Conservation (phyloP, 2,113 vertebrate genomes). For the Syngnathus floridae region DNA sequence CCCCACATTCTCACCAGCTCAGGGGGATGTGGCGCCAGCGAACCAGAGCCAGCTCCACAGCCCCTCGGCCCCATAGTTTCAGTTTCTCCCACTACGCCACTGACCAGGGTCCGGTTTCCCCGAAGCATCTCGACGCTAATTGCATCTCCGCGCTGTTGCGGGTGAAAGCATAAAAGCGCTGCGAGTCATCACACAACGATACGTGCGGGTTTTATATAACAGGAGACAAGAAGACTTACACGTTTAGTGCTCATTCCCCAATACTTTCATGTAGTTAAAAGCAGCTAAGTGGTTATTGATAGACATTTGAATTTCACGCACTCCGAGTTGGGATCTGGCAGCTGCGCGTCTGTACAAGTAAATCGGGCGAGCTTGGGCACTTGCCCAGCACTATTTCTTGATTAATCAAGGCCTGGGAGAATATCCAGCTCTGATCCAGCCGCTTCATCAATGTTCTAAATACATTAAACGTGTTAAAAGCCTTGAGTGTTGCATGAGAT, state of each 20-base stretch:
- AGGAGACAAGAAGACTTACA: slow-evolving; percentile 3
- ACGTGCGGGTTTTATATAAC: slow-evolving; percentile 18
- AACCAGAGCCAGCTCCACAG: slow-evolving; percentile 72
- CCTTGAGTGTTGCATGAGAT: slow-evolving; percentile 32
- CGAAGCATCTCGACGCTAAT: slow-evolving; percentile 41
- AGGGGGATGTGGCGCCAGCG: slow-evolving; percentile 77
- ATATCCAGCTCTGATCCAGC: slow-evolving; percentile 24
- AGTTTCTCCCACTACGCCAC: slow-evolving; percentile 51
- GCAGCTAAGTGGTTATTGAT: slow-evolving; percentile 16
- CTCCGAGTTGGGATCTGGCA: slow-evolving; percentile 2
- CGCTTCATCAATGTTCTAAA: slow-evolving; percentile 39
- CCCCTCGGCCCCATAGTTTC: slow-evolving; percentile 55
- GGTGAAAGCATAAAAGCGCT: slow-evolving; percentile 14
- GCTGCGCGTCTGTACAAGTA: slow-evolving; percentile 13
- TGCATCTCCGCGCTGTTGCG: slow-evolving; percentile 28
- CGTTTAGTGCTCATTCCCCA: slow-evolving; percentile 12
- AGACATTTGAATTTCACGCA: background rate
- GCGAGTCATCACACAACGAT: slow-evolving; percentile 27
- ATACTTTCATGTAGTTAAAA: slow-evolving; percentile 10
- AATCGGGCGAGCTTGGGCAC: slow-evolving; percentile 10
- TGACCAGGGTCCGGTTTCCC: slow-evolving; percentile 61
- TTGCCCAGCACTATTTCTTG: slow-evolving; percentile 19
- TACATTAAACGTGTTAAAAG: slow-evolving; percentile 39
- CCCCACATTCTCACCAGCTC: slow-evolving; percentile 79
- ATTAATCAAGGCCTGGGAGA: slow-evolving; percentile 30